Percentiles rank a stretch among this genome's conserved stretches.
phyloP scores from a whole-genome alignment of 1,140 invertebrate species.

The Tribolium castaneum region DNA sequence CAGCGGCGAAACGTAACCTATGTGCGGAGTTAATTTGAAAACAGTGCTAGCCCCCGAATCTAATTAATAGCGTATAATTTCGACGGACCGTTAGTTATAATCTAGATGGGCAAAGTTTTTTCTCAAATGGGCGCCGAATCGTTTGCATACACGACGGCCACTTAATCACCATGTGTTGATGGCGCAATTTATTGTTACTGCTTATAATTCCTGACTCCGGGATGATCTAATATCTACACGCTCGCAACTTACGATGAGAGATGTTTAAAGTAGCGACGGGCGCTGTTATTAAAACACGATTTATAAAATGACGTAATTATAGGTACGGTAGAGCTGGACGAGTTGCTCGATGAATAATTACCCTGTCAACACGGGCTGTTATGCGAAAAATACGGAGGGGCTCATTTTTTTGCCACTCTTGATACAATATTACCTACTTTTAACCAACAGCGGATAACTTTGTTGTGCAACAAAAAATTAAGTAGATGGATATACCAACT shows the following conservation, averaged over 20 bases:
- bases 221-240: slow-evolving; percentile 25
- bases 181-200: slow-evolving; percentile 22
- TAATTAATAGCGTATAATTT: slow-evolving; percentile 45
- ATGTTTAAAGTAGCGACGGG: slow-evolving; percentile 24
- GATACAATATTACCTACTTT: not conserved
- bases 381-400: slow-evolving; percentile 20
- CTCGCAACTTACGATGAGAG: slow-evolving; percentile 10
- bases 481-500: not conserved
- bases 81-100: slow-evolving; percentile 17
- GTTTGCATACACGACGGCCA: slow-evolving; percentile 1
- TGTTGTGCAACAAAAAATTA: not conserved
- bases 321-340: slow-evolving; percentile 21
- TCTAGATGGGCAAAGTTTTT: slow-evolving; percentile 16
- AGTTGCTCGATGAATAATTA: slow-evolving; percentile 32
- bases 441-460: not conserved
- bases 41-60: slow-evolving; percentile 11
- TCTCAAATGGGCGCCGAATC: not conserved
- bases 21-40: slow-evolving; percentile 45
- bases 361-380: slow-evolving; percentile 20
- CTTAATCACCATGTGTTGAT: slow-evolving; percentile 32
- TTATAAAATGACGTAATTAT: slow-evolving; percentile 36
- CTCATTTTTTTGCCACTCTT: not conserved
- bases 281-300: slow-evolving; percentile 35
- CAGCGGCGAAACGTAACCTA: slow-evolving; percentile 37
- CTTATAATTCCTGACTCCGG: slow-evolving; percentile 18